phyloP scores from a whole-genome alignment of 2,113 vertebrate genomes.

The Struthio camelus region DNA sequence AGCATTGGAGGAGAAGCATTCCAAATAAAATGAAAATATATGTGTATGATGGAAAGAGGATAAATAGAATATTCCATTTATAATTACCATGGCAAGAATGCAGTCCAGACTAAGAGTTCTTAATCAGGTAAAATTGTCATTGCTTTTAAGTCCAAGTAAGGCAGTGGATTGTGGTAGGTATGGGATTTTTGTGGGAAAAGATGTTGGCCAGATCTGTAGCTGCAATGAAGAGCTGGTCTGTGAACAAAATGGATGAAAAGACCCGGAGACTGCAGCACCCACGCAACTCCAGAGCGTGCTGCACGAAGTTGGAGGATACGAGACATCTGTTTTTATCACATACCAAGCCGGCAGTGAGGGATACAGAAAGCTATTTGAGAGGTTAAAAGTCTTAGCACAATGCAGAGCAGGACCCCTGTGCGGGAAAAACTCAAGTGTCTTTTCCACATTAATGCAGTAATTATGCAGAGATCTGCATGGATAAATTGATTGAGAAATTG shows the following conservation, averaged over 20 bases:
- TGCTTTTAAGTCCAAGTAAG: slow-evolving; percentile 56
- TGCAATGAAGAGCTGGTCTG: background rate
- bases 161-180: slow-evolving; percentile 5
- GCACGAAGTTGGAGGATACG: background rate
- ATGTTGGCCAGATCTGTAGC: background rate
- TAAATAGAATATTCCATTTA: slow-evolving; percentile 42
- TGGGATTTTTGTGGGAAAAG: slow-evolving; percentile 23
- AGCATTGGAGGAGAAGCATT: slow-evolving; percentile 49
- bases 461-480: background rate
- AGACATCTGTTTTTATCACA: background rate
- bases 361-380: background rate
- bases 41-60: slow-evolving; percentile 30
- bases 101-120: slow-evolving; percentile 27
- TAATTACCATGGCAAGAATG: slow-evolving; percentile 44
- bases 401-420: background rate
- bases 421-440: background rate
- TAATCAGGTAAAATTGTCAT: slow-evolving; percentile 49
- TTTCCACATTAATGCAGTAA: rapidly evolving
- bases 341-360: background rate
- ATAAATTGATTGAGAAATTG: background rate
- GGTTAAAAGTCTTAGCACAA: background rate
- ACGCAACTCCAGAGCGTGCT: rapidly evolving
- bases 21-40: slow-evolving; percentile 47
- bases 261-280: background rate
- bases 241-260: background rate